Base-by-base conservation (phyloP, 2,888 invertebrate species). In the Arge pagana region DNA sequence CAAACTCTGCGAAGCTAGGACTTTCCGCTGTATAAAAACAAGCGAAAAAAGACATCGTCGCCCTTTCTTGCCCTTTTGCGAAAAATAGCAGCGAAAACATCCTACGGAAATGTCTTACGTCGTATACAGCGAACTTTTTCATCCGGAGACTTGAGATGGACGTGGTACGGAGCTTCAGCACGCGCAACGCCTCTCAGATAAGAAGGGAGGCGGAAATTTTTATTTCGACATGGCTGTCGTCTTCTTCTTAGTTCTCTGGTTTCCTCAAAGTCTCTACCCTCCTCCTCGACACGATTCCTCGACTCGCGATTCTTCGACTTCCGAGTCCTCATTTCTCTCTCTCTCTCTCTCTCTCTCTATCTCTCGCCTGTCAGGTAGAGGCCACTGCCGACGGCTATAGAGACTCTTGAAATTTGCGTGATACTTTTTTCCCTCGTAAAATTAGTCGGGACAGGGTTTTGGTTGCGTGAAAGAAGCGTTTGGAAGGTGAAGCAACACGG, bases 151-250 rank as follows among this genome's bases (percentile, higher is more conserved):
- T 8, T 18, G 42, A 35, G 42, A 26, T 42, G 42, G 16, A 21
- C 18, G n/a, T n/a, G n/a, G n/a, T n/a, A 39, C 11, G 19, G 43
- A 51, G 37, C 48, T 35, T 45, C 45, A 45, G 24, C 33, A 24
- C 24, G 43, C 33, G 11, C 45, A 21, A 31, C 24, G 33, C 43
- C 24, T 24, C 50, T 51, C n/a, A 43, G 24, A 31, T 18, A 35
- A 35, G 50, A 51, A 42, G 43, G 50, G 42, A 43, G 43, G 50
- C 43, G 19, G 43, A 51, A n/a, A 51, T 51, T 51, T 26, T 23
- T 35, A 51, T 33, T 43, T n/a, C 35, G 23, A 43, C 35, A 33
- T 28, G 26, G 24, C 11, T 26, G 33, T 51, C 45, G n/a, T 45
- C 11, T 45, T 11, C 10, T 26, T 2, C 23, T 45, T 23, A 35